Evolutionary conservation across 2,113 vertebrate genomes (phyloP).

Genomic region (Callithrix jacchus): DNA sequence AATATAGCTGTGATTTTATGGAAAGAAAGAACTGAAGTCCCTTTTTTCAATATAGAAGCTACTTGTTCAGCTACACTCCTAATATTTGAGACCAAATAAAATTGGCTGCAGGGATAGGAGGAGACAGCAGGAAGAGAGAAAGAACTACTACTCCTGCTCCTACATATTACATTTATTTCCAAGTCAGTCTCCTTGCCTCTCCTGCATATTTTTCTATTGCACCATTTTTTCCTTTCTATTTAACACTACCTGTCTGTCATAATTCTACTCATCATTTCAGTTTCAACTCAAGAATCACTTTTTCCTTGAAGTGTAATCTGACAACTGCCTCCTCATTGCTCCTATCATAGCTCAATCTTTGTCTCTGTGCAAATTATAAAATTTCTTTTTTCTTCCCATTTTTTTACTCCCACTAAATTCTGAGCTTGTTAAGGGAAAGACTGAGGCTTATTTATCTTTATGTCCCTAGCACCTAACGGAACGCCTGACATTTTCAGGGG

Average conservation of each 20-base stretch:
- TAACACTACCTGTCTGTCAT: neutral
- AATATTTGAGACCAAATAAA: slow-evolving; percentile 36
- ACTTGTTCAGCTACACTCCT: slow-evolving; percentile 47
- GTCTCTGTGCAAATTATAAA: neutral
- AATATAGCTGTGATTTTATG: slow-evolving; percentile 64
- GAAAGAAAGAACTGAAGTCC: slow-evolving; percentile 57
- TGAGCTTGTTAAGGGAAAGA: neutral
- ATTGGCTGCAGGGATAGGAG: neutral
- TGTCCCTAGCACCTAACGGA: neutral
- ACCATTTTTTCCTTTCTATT: neutral
- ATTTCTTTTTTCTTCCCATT: neutral
- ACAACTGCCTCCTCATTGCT: neutral
- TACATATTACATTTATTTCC: neutral
- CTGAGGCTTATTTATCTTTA: neutral
- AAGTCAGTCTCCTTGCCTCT: neutral
- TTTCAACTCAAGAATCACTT: neutral
- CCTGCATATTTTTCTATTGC: neutral
- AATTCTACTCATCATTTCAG: slow-evolving; percentile 13
- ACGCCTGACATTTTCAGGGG: neutral
- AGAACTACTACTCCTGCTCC: neutral
- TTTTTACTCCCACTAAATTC: neutral
- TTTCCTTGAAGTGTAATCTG: neutral
- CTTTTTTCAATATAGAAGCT: slow-evolving; percentile 59
- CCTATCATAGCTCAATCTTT: neutral
- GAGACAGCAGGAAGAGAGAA: neutral